These are phyloP conservation scores for Turnix velox DNA, from an alignment of 2,113 vertebrate species.

Conservation along the genomic window DNA sequence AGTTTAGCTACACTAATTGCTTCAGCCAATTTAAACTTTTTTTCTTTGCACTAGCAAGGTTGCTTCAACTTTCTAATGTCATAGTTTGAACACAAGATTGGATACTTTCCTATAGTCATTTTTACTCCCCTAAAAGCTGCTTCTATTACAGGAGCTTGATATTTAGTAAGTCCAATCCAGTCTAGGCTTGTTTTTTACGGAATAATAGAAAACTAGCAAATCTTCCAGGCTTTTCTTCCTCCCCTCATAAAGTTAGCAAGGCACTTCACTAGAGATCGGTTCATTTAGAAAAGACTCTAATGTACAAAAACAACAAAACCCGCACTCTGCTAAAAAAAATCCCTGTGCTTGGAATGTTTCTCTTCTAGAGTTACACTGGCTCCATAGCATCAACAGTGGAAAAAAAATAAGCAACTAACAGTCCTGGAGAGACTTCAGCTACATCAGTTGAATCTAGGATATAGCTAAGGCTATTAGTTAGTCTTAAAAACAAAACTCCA, in stretches of 20 bases:
- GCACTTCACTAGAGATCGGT: background rate
- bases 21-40: background rate
- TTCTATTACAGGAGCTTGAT: background rate
- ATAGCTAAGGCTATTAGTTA: background rate
- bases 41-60: background rate
- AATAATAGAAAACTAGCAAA: background rate
- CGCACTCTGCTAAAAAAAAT: background rate
- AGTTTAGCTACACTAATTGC: background rate
- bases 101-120: background rate
- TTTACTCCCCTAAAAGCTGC: background rate
- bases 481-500: background rate
- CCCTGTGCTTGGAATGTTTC: background rate
- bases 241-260: background rate
- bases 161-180: background rate
- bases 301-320: background rate
- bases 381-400: background rate
- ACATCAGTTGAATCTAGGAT: background rate
- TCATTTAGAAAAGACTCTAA: background rate
- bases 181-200: background rate
- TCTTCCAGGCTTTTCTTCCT: background rate
- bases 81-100: background rate
- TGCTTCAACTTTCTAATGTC: background rate
- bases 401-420: background rate
- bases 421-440: background rate
- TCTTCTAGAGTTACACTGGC: background rate